These are phyloP conservation scores for Drosophila chauvacae DNA, from an alignment of 1,140 invertebrate species.

Conservation along the genomic window DNA sequence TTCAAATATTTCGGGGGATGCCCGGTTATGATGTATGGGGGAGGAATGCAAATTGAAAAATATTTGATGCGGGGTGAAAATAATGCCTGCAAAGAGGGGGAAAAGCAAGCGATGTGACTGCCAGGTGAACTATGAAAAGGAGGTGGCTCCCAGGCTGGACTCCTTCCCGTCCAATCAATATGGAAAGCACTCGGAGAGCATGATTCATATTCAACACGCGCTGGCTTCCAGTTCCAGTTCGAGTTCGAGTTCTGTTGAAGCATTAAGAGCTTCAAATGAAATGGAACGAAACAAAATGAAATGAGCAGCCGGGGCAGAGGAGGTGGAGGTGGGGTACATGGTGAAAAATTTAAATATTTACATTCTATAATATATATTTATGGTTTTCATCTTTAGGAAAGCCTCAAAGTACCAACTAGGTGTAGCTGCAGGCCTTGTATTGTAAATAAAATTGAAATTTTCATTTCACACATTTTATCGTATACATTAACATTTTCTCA, in stretches of 20 bases:
- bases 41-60: constrained; percentile 45
- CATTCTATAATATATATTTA: not conserved
- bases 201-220: constrained; percentile 74
- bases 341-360: not conserved
- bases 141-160: constrained; percentile 1
- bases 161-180: constrained; percentile 64
- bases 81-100: constrained; percentile 18
- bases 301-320: constrained; percentile 32
- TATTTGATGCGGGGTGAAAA: constrained; percentile 28
- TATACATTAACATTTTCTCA: not conserved
- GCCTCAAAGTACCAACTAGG: too few species aligned
- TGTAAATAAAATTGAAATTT: not conserved
- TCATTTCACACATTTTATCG: not conserved
- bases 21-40: not conserved
- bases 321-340: not conserved
- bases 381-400: not conserved
- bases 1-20: constrained; percentile 12
- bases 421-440: too few species aligned
- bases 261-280: constrained; percentile 65
- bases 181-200: constrained; percentile 53
- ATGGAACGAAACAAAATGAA: constrained; percentile 64
- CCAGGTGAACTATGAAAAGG: constrained; percentile 23
- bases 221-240: constrained; percentile 3
- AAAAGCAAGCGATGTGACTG: constrained; percentile 18
- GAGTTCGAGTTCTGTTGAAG: constrained; percentile 17